A percentile compares a stretch with the other conserved stretches of the same genome.
phyloP scores from a whole-genome alignment of 2,888 invertebrate species.

The Dryadula phaetusa region DNA sequence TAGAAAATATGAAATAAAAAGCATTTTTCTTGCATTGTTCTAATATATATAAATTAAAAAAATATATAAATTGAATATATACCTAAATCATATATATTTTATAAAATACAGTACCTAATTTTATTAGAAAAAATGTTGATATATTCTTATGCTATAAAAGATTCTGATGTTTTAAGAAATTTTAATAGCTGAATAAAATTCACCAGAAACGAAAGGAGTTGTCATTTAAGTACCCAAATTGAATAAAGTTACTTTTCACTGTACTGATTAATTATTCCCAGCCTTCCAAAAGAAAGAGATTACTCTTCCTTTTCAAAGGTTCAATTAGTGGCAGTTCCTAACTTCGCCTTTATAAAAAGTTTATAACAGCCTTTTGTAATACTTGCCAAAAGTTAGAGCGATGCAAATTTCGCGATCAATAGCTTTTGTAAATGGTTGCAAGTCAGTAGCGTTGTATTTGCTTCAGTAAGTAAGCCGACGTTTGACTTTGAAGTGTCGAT shows the following conservation, averaged over 20 bases:
- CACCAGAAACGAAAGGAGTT: conserved; percentile 3
- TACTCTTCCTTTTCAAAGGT: conserved; percentile 25
- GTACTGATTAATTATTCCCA: conserved; percentile 25
- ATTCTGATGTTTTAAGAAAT: background rate
- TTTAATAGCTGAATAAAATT: background rate
- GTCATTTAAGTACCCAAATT: conserved; percentile 38
- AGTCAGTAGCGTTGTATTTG: conserved; percentile 44
- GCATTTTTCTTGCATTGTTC: background rate
- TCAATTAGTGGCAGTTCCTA: conserved; percentile 27
- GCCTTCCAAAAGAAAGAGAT: conserved; percentile 24
- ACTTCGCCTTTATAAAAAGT: conserved; percentile 35
- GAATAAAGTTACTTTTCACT: conserved; percentile 25
- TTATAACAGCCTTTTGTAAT: conserved; percentile 36
- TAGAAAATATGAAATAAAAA: background rate
- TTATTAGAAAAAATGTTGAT: too few species aligned
- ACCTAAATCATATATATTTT: too few species aligned
- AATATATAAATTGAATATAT: background rate
- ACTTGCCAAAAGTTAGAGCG: conserved; percentile 36
- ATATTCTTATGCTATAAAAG: background rate
- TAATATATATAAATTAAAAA: too few species aligned
- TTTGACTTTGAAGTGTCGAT: conserved; percentile 72
- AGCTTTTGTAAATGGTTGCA: conserved; percentile 42
- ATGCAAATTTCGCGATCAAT: conserved; percentile 43
- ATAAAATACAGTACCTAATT: too few species aligned
- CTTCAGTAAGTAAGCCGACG: conserved; percentile 44